Conservation (phyloP, 2,888 invertebrate genomes). For the Seladonia tumulorum region DNA sequence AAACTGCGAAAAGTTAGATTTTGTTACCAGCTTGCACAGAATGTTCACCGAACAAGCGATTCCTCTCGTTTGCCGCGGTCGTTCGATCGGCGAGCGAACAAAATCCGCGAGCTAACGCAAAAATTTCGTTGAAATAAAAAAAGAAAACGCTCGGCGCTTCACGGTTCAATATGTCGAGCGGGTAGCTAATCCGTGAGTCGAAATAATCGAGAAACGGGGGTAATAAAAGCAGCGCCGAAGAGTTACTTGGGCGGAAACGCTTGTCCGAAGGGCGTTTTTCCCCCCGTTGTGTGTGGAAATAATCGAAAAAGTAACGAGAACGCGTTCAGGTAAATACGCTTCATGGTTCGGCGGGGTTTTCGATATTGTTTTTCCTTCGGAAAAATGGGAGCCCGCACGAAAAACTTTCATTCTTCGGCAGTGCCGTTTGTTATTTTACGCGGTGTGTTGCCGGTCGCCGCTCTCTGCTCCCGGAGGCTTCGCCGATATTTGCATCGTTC, state of each 20-base stretch:
- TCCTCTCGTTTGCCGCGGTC: not conserved
- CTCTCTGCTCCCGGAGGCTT: not conserved
- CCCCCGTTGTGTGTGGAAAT: not conserved
- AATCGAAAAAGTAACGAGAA: conserved; percentile 14
- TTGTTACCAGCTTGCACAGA: not conserved
- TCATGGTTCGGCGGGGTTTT: not conserved
- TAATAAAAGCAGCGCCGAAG: not conserved
- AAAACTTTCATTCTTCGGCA: not conserved
- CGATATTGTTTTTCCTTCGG: conserved; percentile 6
- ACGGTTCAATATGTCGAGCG: not conserved
- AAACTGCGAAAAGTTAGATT: not conserved
- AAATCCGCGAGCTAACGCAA: not conserved
- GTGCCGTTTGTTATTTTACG: conserved; percentile 2
- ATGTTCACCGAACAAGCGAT: not conserved
- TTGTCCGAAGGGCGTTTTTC: not conserved
- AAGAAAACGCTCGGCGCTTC: not conserved
- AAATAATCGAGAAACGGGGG: not conserved
- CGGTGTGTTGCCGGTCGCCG: not conserved
- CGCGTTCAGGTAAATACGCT: conserved; percentile 2
- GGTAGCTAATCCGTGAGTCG: not conserved
- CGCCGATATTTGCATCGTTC: conserved; percentile 5
- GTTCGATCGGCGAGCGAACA: not conserved
- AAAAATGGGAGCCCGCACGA: not conserved
- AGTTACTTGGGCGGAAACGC: not conserved
- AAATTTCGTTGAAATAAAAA: not conserved